These are phyloP conservation scores for Latrodectus elegans DNA, from an alignment of 2,888 invertebrate species.

Conservation along the genomic window DNA sequence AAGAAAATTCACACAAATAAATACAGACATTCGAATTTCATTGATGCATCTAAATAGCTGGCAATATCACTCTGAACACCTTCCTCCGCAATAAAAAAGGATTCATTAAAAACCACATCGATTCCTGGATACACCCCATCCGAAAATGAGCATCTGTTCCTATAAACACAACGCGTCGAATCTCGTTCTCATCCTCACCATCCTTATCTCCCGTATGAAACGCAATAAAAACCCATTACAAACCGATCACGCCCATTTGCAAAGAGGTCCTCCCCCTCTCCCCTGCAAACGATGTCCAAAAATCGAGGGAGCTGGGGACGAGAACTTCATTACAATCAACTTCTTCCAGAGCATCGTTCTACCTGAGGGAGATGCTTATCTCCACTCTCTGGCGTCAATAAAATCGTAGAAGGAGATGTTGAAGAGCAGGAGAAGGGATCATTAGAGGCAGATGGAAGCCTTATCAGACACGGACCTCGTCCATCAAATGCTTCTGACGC, in stretches of 20 bases:
- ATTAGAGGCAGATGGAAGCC: conserved; percentile 50
- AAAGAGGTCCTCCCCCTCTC: neutral
- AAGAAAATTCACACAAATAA: too few species aligned
- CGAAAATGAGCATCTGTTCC: conserved; percentile 2
- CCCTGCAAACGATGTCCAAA: conserved; percentile 11
- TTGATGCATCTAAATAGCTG: neutral
- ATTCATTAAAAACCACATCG: neutral
- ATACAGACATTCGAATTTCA: too few species aligned
- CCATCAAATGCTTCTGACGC: conserved; percentile 44
- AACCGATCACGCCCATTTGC: conserved; percentile 36
- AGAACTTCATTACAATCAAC: conserved; percentile 8
- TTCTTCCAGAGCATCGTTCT: neutral
- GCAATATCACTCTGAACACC: neutral
- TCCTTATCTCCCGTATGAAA: conserved; percentile 19
- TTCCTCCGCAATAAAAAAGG: neutral
- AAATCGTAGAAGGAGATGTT: conserved; percentile 51
- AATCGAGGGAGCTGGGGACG: neutral
- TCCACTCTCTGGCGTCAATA: conserved; percentile 20
- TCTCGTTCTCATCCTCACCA: neutral
- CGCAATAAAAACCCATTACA: conserved; percentile 58
- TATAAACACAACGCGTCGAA: neutral
- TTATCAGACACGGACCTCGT: conserved; percentile 51
- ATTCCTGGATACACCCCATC: neutral
- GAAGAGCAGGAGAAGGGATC: conserved; percentile 50
- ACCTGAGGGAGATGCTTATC: conserved; percentile 44